phyloP scores from a whole-genome alignment of 2,797 vertebrate genomes.

The Anabacerthia variegaticeps region DNA sequence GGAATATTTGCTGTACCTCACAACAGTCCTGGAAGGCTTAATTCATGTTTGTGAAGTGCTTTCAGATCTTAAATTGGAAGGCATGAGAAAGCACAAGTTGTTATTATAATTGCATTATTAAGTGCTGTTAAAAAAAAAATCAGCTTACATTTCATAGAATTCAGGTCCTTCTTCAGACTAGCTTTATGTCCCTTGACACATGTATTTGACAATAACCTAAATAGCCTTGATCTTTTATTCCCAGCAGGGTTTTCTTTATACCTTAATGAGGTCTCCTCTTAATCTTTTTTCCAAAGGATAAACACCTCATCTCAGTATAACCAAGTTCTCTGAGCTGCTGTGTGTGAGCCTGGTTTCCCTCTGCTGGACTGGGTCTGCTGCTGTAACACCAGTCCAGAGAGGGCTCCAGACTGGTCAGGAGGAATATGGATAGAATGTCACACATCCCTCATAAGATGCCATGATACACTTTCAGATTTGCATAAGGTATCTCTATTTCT shows the following conservation, averaged over 20 bases:
- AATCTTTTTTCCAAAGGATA: slow-evolving; percentile 29
- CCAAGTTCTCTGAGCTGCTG: neutral
- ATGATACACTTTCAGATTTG: rapidly evolving
- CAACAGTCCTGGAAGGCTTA: slow-evolving; percentile 30
- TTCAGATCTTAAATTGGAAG: slow-evolving; percentile 51
- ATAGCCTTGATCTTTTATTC: slow-evolving; percentile 54
- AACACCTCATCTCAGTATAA: slow-evolving; percentile 6
- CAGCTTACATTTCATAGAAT: neutral
- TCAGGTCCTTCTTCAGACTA: slow-evolving; percentile 26
- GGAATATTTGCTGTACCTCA: neutral
- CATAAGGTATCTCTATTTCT: neutral
- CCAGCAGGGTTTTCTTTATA: slow-evolving; percentile 40
- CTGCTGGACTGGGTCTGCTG: neutral
- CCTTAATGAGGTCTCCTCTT: slow-evolving; percentile 52
- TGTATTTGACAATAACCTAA: slow-evolving; percentile 49
- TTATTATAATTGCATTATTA: slow-evolving; percentile 57
- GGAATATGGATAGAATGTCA: neutral
- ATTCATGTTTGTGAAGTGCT: slow-evolving; percentile 49
- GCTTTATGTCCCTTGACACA: slow-evolving; percentile 24
- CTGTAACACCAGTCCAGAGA: neutral
- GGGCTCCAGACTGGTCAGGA: neutral
- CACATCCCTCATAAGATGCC: neutral
- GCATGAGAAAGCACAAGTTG: slow-evolving; percentile 45
- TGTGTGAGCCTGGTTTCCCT: neutral
- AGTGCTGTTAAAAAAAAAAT: neutral